These are phyloP conservation scores for Turdus rufiventris DNA, from an alignment of 2,113 vertebrate genomes.

Conservation along the genomic window DNA sequence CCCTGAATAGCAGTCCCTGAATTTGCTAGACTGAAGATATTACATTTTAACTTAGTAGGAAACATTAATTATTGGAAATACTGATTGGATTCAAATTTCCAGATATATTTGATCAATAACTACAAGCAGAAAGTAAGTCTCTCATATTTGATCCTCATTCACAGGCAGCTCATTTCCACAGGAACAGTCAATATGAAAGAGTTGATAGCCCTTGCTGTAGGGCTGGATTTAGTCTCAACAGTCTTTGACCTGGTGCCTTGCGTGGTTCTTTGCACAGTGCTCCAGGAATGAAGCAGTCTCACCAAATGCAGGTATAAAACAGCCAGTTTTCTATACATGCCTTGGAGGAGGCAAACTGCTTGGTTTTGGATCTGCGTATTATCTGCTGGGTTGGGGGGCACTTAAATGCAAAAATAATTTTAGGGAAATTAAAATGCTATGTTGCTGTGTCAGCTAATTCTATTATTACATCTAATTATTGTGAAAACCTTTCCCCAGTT, in stretches of 20 bases:
- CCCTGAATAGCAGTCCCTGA: background rate
- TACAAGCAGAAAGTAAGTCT: background rate
- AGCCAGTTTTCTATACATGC: background rate
- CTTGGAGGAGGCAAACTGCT: background rate
- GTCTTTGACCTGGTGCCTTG: background rate
- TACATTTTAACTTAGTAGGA: background rate
- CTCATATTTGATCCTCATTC: background rate
- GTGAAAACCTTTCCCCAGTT: constrained; percentile 6
- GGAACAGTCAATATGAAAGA: background rate
- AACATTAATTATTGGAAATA: background rate
- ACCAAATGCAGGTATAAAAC: background rate
- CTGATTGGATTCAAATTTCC: background rate
- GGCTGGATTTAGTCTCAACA: background rate
- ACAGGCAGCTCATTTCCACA: background rate
- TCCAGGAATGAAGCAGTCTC: background rate
- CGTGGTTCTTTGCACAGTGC: background rate
- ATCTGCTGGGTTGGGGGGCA: background rate
- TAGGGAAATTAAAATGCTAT: background rate
- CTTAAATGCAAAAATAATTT: background rate
- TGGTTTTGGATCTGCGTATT: background rate
- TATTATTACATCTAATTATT: constrained; percentile 9
- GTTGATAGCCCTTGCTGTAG: background rate
- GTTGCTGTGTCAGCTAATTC: background rate
- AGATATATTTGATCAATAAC: background rate
- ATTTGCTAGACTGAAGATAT: background rate